phyloP scores from a whole-genome alignment of 1,140 invertebrate species.

The Eumeta japonica region DNA sequence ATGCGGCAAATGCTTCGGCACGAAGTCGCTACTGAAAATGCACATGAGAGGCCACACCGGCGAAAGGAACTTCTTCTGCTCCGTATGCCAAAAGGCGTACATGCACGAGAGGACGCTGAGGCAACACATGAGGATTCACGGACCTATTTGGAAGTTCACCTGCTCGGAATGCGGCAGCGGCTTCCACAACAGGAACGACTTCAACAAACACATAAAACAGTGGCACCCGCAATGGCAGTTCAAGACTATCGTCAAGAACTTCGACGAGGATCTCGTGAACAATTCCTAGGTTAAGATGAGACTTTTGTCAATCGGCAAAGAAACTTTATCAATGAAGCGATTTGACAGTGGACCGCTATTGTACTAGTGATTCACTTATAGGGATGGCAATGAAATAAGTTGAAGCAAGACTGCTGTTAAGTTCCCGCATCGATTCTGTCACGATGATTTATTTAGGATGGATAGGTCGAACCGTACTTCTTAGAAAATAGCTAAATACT shows the following conservation, averaged over 20 bases:
- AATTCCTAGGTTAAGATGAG: no score
- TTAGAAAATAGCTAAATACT: no score
- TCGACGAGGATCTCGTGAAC: slow-evolving; percentile 16
- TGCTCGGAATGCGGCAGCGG: slow-evolving; percentile 57
- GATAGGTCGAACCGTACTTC: no score
- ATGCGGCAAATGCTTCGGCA: slow-evolving; percentile 58
- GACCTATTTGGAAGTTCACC: slow-evolving; percentile 53
- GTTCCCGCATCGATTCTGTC: no score
- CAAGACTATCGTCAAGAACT: slow-evolving; percentile 33
- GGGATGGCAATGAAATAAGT: no score
- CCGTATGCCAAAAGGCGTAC: slow-evolving; percentile 62
- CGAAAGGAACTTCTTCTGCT: slow-evolving; percentile 62
- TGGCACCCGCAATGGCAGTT: slow-evolving; percentile 46
- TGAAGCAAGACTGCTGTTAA: no score
- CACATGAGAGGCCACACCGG: slow-evolving; percentile 71
- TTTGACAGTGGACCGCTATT: no score
- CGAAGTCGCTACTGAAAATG: slow-evolving; percentile 64
- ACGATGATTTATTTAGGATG: no score
- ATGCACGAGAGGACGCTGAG: slow-evolving; percentile 69
- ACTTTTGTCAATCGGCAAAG: no score
- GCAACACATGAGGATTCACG: slow-evolving; percentile 68
- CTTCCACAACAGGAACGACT: slow-evolving; percentile 47
- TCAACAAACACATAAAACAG: slow-evolving; percentile 45
- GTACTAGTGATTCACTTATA: no score
- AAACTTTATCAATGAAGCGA: no score